Base-by-base conservation (phyloP, 2,113 vertebrate genomes). In the Aythya baeri region DNA sequence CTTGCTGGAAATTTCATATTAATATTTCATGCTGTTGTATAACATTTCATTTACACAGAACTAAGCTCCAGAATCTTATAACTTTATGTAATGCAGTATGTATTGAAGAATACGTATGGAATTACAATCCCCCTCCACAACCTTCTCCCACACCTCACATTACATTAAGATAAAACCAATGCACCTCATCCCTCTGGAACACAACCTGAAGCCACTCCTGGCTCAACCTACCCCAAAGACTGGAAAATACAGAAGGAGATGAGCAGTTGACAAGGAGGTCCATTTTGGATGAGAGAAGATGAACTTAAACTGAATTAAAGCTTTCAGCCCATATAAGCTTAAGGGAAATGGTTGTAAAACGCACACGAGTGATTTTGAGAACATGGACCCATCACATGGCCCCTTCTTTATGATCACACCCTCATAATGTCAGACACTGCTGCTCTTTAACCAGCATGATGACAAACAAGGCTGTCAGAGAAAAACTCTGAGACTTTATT, bases 11-110 rank as follows among this genome's bases (percentile, higher is more conserved):
- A 78, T 57, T 66, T 62, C 29, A 23, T n/a, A 36, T 88, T 88
- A 90, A 88, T 92, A 82, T 87, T 95, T 94, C 72, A 91, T 86
- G 89, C 74, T 88, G 76, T 95, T 96, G 94, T 52, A 76, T 94
- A 96, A 95, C 5, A 20, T 77, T 91, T 86, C 77, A 63, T 87
- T 85, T 57, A 84, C 0, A 6, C 78, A 80, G 68, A 87, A 49
- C 17, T 62, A 52, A 68, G 18, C 84, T 86, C 70, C 90, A 93
- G 67, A 86, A 82, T 84, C 77, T 86, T 75, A 78, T 8, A 75
- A 38, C 36, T 92, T 95, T 88, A 86, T n/a, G 41, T 90, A 94
- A 91, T 4, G 80, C 23, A 76, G 36, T 66, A 22, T 27, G 5
- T 49, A 5, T 49, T 21, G 9, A 21, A 49, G 46, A 49, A 21